Percentiles rank a stretch among this genome's conserved stretches.
These are phyloP conservation scores for Pygoscelis adeliae DNA, from an alignment of 2,113 vertebrate species.

Conservation along the genomic window DNA sequence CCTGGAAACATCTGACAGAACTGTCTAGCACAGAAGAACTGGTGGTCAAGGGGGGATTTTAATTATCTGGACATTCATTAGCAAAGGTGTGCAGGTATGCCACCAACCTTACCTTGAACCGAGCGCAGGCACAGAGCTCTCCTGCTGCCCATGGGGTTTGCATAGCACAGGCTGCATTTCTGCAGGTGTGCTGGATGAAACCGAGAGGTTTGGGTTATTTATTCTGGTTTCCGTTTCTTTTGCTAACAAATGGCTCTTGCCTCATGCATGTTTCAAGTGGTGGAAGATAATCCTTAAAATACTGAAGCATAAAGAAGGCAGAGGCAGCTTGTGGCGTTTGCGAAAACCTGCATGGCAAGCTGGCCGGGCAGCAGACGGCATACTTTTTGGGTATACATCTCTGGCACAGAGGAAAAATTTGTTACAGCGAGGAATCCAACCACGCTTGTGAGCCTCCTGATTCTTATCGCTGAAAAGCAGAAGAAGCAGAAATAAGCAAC, in stretches of 20 bases:
- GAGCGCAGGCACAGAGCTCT: background rate
- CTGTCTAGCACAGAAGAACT: background rate
- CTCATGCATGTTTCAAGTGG: too few species aligned
- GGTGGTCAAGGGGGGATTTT: background rate
- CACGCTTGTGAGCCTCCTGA: background rate
- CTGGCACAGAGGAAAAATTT: background rate
- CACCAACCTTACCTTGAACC: background rate
- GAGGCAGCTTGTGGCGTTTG: background rate
- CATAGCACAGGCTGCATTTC: fast-evolving
- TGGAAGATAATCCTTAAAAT: background rate
- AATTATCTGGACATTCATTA: background rate
- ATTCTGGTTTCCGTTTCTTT: background rate
- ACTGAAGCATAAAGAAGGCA: background rate
- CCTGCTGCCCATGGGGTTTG: background rate
- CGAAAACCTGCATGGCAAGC: background rate
- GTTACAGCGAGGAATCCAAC: background rate
- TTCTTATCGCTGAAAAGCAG: background rate
- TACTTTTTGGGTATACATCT: too few species aligned
- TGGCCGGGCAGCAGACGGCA: background rate
- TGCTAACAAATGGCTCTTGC: background rate
- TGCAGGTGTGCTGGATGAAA: background rate
- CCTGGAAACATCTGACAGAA: background rate
- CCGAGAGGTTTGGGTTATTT: too few species aligned
- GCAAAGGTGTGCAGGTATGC: background rate
- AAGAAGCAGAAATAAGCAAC: background rate